Evolutionary conservation across 2,113 vertebrate species (phyloP), one percentile per base, ranked within the genome.

Genomic region (Loxodonta africana): DNA sequence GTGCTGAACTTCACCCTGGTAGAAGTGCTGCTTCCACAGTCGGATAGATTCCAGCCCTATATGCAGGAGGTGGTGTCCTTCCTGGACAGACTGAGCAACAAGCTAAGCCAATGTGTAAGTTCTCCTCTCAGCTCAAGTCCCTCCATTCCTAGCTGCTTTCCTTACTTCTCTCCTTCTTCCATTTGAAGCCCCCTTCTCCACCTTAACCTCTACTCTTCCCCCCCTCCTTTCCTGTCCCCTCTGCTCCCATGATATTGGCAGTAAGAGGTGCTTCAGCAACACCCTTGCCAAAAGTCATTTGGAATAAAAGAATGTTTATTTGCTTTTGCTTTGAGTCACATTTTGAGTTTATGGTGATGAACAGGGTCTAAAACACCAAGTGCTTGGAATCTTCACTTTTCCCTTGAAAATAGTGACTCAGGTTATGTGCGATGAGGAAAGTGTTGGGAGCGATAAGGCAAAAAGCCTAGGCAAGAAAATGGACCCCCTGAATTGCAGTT

Each of bases 51-150:
- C 91, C 98, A 99, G 91, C 98, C 98, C 0, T 84, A 98, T 0
- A 86, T 98, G 41, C 67, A 95, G 6, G 73, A 98, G 21, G 99
- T 99, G 89, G 96, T 98, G 30, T 4, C 97, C 62, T 99, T 99
- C 95, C 87, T 99, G 44, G 48, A 28, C 1, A 95, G 84, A 37
- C 88, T 99, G 84, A 98, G 90, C 94, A 90, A n/a, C 0, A 96
- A 98, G 76, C 97, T 99, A 93, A 96, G 77, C 6, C 46, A 21
- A 0, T 99, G 99, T 53, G 99, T 99, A 97, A 99, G 99, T 98
- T 88, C 26, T 57, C 60, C 26, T 57, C 60, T 0, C 0, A 20
- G 46, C 26, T 8, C 18, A 17, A 18, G 20, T n/a, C 8, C 9
- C 6, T 3, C 26, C 4, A 21, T 14, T 71, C 53, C 63, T 21